phyloP scores from a whole-genome alignment of 2,888 invertebrate species.

The Drosophila algonquin region DNA sequence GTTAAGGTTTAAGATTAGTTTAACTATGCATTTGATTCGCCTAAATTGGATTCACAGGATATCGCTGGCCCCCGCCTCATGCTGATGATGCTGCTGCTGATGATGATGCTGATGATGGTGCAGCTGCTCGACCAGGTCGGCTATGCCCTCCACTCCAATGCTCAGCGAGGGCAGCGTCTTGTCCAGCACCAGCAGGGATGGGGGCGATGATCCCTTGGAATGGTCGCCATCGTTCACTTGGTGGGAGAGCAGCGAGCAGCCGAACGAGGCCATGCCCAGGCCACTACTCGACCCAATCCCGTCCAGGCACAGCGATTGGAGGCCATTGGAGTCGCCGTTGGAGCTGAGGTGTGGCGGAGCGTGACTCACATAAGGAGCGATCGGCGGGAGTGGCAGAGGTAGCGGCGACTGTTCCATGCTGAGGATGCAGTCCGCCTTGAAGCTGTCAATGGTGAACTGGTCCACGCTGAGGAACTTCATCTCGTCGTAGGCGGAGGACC shows the following conservation, averaged over 20 bases:
- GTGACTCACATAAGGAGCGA: slow-evolving; percentile 29
- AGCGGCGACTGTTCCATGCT: slow-evolving; percentile 81
- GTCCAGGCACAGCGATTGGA: slow-evolving; percentile 72
- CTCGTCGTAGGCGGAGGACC: slow-evolving; percentile 82
- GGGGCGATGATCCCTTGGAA: slow-evolving; percentile 73
- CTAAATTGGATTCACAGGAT: slow-evolving; percentile 48
- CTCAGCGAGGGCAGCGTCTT: slow-evolving; percentile 81
- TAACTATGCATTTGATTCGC: slow-evolving; percentile 59
- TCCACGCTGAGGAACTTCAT: slow-evolving; percentile 84
- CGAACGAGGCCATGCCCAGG: slow-evolving; percentile 52
- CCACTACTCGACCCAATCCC: slow-evolving; percentile 37
- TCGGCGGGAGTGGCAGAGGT: slow-evolving; percentile 3
- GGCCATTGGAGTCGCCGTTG: slow-evolving; percentile 27
- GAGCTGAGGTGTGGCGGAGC: slow-evolving; percentile 19
- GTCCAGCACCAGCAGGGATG: slow-evolving; percentile 82
- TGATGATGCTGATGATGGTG: slow-evolving; percentile 58
- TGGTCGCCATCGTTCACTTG: slow-evolving; percentile 22
- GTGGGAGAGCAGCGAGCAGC: slow-evolving; percentile 11
- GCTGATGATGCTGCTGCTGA: background rate
- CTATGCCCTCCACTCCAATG: slow-evolving; percentile 82
- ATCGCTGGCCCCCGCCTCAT: slow-evolving; percentile 24
- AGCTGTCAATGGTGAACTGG: slow-evolving; percentile 84
- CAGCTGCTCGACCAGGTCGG: slow-evolving; percentile 81
- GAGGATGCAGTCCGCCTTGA: slow-evolving; percentile 84
- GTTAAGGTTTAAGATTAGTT: slow-evolving; percentile 39